These are phyloP conservation scores for Paratrypauchen microcephalus DNA, from an alignment of 2,797 vertebrate species.

Conservation along the genomic window DNA sequence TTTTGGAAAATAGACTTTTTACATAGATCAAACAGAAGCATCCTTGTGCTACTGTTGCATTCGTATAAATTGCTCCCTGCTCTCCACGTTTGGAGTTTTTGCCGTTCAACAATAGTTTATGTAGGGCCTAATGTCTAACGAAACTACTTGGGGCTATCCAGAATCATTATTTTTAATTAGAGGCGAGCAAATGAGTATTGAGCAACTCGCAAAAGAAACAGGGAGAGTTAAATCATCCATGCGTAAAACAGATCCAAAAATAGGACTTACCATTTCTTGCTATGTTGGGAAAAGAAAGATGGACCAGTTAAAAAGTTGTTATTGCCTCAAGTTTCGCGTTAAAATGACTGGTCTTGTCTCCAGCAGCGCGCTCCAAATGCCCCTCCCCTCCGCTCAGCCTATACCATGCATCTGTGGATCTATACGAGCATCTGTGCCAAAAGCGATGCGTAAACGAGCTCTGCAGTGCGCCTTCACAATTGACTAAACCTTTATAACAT, in stretches of 20 bases:
- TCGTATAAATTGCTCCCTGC: background rate
- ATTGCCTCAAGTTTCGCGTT: background rate
- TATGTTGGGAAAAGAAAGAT: background rate
- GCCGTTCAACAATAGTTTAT: background rate
- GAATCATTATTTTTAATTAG: slow-evolving; percentile 1
- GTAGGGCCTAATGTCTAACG: background rate
- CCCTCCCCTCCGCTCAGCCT: background rate
- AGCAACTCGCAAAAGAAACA: background rate
- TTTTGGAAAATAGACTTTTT: background rate
- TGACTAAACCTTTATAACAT: too few relatives aligned
- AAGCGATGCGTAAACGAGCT: too few relatives aligned
- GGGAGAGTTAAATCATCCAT: background rate
- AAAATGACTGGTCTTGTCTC: background rate
- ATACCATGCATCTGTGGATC: background rate
- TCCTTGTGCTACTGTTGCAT: background rate
- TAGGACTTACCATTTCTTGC: background rate
- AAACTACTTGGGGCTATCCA: background rate
- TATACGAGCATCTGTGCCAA: background rate
- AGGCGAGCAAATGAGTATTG: background rate
- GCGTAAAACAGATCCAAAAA: background rate
- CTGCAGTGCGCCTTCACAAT: too few relatives aligned
- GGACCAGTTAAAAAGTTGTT: background rate
- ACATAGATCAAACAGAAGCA: background rate
- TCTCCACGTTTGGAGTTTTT: background rate
- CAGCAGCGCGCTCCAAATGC: background rate